These are phyloP conservation scores for Embidobia sp. DNA, from an alignment of 2,888 invertebrate genomes.

Conservation along the genomic window DNA sequence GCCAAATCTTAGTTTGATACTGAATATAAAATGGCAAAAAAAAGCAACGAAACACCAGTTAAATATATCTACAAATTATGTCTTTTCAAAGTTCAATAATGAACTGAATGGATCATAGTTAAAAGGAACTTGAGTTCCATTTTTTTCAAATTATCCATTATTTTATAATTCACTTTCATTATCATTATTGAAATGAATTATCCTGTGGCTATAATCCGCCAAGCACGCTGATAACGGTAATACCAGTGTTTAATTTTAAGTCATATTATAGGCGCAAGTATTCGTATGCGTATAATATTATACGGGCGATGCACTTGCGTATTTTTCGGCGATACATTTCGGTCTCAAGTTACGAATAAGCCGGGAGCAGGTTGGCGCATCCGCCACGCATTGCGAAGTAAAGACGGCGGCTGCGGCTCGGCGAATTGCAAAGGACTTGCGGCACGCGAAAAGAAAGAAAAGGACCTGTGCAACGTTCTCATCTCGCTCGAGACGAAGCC, in stretches of 20 bases:
- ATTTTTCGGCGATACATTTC: conserved; percentile 63
- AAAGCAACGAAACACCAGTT: too few relatives aligned
- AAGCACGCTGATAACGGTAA: conserved; percentile 47
- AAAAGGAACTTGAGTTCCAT: too few relatives aligned
- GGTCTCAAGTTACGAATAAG: conserved; percentile 62
- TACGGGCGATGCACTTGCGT: conserved; percentile 63
- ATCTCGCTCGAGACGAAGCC: conserved; percentile 45
- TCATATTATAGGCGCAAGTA: conserved; percentile 42
- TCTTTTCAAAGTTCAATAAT: too few relatives aligned
- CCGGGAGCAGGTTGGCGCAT: conserved; percentile 66
- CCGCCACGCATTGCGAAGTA: conserved; percentile 64
- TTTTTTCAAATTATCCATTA: too few relatives aligned
- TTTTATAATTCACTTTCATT: conserved; percentile 52
- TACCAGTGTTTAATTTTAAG: conserved; percentile 53
- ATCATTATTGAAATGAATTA: conserved; percentile 49
- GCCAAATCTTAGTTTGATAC: too few relatives aligned
- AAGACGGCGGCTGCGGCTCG: conserved; percentile 63
- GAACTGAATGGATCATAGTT: too few relatives aligned
- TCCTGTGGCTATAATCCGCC: conserved; percentile 32
- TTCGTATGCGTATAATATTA: conserved; percentile 54
- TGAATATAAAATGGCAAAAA: too few relatives aligned
- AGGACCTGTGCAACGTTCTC: conserved; percentile 43
- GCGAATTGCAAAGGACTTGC: conserved; percentile 66
- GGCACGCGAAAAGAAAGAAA: conserved; percentile 68
- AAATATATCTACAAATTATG: too few relatives aligned